Percentiles rank a stretch among this genome's conserved stretches.
Evolutionary conservation across 2,797 vertebrate species (phyloP).

Genomic region (Betta splendens): DNA sequence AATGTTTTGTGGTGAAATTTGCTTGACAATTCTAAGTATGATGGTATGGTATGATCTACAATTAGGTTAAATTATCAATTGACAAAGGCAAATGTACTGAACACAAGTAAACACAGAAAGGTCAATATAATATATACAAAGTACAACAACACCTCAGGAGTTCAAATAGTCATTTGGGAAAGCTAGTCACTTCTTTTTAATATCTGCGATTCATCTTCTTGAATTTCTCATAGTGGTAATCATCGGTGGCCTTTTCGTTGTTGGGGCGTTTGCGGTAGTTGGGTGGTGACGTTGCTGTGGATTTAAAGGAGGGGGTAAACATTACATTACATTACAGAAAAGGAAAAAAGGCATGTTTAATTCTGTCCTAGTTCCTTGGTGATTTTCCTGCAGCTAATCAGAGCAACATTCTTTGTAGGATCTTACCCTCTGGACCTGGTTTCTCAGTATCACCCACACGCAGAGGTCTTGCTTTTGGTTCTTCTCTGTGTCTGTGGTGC

Average conservation of each 20-base stretch:
- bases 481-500: slow-evolving; percentile 91
- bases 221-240: slow-evolving; percentile 99
- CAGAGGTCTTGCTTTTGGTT: slow-evolving; percentile 92
- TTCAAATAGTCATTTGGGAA: background rate
- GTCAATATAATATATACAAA: slow-evolving; percentile 53
- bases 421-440: slow-evolving; percentile 91
- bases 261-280: slow-evolving; percentile 93
- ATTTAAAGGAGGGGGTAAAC: background rate
- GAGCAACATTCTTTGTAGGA: background rate
- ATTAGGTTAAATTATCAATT: background rate
- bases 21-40: background rate
- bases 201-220: slow-evolving; percentile 99
- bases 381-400: background rate
- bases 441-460: slow-evolving; percentile 96
- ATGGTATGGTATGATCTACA: background rate
- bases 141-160: background rate
- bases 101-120: slow-evolving; percentile 6
- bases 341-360: background rate
- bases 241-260: slow-evolving; percentile 97
- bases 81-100: slow-evolving; percentile 4
- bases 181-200: slow-evolving; percentile 60
- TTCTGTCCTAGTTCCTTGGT: background rate
- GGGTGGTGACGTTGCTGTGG: slow-evolving; percentile 81
- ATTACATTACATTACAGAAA: background rate
- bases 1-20: background rate